These are phyloP conservation scores for Pocillopora verrucosa DNA, from an alignment of 64 coral and sea anemone species.

Conservation along the genomic window DNA sequence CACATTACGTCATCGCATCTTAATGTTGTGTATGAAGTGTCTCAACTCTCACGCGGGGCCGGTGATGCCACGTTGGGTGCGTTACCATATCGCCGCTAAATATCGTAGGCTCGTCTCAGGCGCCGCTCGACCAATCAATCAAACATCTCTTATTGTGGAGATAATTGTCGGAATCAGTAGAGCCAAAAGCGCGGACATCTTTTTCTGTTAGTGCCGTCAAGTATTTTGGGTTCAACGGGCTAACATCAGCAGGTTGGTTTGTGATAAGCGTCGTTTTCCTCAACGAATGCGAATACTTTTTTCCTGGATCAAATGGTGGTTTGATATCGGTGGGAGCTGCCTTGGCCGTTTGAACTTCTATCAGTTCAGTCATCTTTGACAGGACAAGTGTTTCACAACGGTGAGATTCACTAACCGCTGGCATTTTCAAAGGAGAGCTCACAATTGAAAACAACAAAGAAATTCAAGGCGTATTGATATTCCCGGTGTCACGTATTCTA, in stretches of 20 bases:
- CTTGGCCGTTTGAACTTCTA: not conserved
- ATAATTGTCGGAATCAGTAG: slow-evolving; percentile 48
- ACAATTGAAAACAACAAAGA: not conserved
- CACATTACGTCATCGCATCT: slow-evolving; percentile 96
- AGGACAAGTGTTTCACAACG: slow-evolving; percentile 2
- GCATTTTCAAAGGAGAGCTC: not conserved
- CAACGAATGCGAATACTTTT: not conserved
- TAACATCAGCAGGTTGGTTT: slow-evolving; percentile 74
- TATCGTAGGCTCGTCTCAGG: slow-evolving; percentile 37
- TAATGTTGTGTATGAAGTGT: slow-evolving; percentile 88
- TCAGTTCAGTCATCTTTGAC: not conserved
- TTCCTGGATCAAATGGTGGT: slow-evolving; percentile 26
- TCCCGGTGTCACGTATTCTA: not conserved
- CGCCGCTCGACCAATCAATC: slow-evolving; percentile 39
- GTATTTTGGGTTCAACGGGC: slow-evolving; percentile 37
- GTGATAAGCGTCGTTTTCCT: not conserved
- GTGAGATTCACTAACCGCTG: not conserved
- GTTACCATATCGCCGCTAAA: slow-evolving; percentile 43
- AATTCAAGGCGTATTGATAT: slow-evolving; percentile 1
- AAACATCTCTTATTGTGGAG: slow-evolving; percentile 31
- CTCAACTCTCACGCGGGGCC: slow-evolving; percentile 23
- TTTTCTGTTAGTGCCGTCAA: slow-evolving; percentile 26
- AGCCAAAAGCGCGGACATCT: slow-evolving; percentile 42
- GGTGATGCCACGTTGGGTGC: slow-evolving; percentile 81
- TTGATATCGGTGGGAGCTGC: slow-evolving; percentile 43